Evolutionary conservation across 2,888 invertebrate species (phyloP).

Genomic region (Drosophila maculinotata): DNA sequence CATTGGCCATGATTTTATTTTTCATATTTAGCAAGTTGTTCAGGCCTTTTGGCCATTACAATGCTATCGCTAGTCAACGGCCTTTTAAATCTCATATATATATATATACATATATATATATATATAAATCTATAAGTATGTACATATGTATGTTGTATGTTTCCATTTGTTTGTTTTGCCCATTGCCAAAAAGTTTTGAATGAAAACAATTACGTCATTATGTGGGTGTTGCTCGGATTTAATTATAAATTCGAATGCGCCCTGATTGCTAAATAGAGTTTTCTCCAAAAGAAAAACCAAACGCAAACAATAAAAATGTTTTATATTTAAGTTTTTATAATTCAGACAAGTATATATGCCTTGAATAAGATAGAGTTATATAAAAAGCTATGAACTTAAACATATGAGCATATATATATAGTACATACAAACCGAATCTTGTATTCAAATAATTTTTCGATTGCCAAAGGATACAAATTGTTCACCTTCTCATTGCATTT

Average conservation of each 20-base stretch:
- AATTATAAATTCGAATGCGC: constrained; percentile 47
- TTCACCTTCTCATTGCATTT: too few species aligned
- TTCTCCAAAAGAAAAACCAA: constrained; percentile 35
- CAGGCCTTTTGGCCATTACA: constrained; percentile 33
- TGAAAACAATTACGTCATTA: constrained; percentile 67
- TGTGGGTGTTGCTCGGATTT: constrained; percentile 60
- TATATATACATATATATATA: not conserved
- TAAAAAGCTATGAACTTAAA: too few species aligned
- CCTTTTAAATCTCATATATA: constrained; percentile 23
- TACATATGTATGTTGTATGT: too few species aligned
- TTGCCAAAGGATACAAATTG: too few species aligned
- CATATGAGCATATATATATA: too few species aligned
- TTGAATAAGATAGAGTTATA: too few species aligned
- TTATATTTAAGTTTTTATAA: too few species aligned
- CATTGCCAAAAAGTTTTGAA: constrained; percentile 52
- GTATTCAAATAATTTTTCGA: too few species aligned
- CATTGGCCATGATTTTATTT: constrained; percentile 61
- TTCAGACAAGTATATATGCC: too few species aligned
- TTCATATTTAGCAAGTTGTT: constrained; percentile 62
- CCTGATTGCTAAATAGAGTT: constrained; percentile 24
- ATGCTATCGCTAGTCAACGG: constrained; percentile 35
- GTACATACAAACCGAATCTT: too few species aligned
- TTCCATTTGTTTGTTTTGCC: constrained; percentile 24
- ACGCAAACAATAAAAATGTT: not conserved
- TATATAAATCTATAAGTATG: not conserved